Evolutionary conservation across 2,797 vertebrate species (phyloP).

Genomic region (Pipistrellus nathusii): DNA sequence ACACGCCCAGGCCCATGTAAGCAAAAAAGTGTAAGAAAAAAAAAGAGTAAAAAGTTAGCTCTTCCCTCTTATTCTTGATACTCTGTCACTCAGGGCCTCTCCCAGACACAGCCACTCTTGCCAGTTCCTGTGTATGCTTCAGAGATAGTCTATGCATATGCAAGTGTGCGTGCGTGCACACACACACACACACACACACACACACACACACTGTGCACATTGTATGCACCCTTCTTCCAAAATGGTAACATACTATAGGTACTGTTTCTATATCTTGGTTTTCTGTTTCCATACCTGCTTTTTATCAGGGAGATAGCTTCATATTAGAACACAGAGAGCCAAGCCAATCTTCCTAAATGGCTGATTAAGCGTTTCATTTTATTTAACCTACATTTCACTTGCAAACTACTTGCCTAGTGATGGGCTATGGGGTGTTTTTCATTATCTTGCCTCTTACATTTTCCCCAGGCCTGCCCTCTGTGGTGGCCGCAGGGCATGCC

Average conservation of each 20-base stretch:
- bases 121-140: neutral
- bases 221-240: neutral
- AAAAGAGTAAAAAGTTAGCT: neutral
- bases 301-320: neutral
- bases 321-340: neutral
- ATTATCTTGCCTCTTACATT: neutral
- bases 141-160: neutral
- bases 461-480: neutral
- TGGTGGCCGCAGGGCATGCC: accelerated
- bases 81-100: neutral
- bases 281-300: neutral
- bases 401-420: neutral
- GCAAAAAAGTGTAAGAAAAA: neutral
- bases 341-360: neutral
- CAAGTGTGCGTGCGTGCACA: accelerated
- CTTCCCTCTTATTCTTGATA: neutral
- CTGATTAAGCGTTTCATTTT: neutral
- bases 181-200: neutral
- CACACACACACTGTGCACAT: neutral
- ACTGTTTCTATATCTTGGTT: neutral
- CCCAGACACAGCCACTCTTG: neutral
- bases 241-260: accelerated
- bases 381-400: neutral
- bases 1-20: neutral
- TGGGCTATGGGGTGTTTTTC: neutral